Percentiles rank a stretch among this genome's conserved stretches.
phyloP scores from a whole-genome alignment of 2,113 vertebrate genomes.

The Polypterus bichir region DNA sequence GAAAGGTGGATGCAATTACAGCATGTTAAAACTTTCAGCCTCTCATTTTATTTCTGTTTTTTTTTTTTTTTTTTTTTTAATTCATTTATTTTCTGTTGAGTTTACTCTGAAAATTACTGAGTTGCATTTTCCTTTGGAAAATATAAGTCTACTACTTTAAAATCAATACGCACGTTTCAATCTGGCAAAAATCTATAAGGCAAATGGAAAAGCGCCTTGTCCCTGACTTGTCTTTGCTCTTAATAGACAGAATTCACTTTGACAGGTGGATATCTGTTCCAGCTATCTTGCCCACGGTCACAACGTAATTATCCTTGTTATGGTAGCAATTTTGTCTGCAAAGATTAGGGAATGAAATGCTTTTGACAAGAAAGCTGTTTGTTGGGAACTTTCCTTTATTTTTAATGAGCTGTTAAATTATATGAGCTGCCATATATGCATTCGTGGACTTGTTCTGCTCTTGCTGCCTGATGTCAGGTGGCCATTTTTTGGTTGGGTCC shows the following conservation, averaged over 20 bases:
- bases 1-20: too few species aligned
- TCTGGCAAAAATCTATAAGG: conserved; percentile 2
- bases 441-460: too few species aligned
- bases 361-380: conserved; percentile 28
- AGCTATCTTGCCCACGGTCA: conserved; percentile 31
- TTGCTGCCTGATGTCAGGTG: too few species aligned
- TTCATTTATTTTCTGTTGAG: too few species aligned
- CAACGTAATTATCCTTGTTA: conserved; percentile 37
- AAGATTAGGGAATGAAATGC: conserved; percentile 32
- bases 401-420: conserved; percentile 8
- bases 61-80: too few species aligned
- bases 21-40: too few species aligned
- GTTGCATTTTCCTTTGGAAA: background rate
- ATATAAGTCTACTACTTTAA: background rate
- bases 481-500: too few species aligned
- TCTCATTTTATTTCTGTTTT: too few species aligned
- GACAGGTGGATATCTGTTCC: conserved; percentile 36
- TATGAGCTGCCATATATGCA: too few species aligned
- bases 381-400: conserved; percentile 8
- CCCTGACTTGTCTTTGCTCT: conserved; percentile 27
- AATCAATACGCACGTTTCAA: conserved; percentile 19
- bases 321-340: conserved; percentile 34
- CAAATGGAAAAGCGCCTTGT: conserved; percentile 29
- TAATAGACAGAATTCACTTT: conserved; percentile 38
- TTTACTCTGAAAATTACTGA: background rate